A percentile compares a stretch with the other conserved stretches of the same genome.
Evolutionary conservation across 2,888 invertebrate species (phyloP).

Genomic region (Buathra laborator): DNA sequence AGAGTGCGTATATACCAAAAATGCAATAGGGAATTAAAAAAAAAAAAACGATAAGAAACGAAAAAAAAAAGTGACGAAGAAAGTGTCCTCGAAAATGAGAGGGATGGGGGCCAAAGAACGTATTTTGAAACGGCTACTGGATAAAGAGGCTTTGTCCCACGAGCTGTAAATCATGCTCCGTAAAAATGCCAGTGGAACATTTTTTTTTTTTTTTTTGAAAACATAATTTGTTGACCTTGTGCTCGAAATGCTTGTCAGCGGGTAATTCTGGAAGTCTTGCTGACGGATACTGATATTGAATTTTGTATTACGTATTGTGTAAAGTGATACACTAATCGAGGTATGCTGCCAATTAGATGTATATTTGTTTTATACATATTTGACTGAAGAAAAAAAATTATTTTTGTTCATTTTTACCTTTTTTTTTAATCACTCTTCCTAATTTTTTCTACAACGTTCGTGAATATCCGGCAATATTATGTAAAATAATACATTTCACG

Average conservation of each 20-base stretch:
- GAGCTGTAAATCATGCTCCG: slow-evolving; percentile 52
- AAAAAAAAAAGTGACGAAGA: not conserved
- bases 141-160: slow-evolving; percentile 44
- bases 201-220: not conserved
- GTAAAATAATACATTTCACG: not conserved
- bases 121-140: slow-evolving; percentile 29
- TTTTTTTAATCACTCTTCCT: no score
- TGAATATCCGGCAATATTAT: not conserved
- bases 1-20: slow-evolving; percentile 1
- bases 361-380: no score
- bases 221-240: not conserved
- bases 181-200: not conserved
- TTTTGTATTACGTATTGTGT: no score
- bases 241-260: not conserved
- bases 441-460: no score
- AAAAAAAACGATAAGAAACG: not conserved
- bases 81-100: not conserved
- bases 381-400: no score
- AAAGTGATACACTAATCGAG: no score
- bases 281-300: no score
- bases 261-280: no score
- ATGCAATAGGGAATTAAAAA: not conserved
- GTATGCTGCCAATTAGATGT: no score
- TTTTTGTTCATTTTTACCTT: no score
- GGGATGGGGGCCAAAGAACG: not conserved